phyloP scores from a whole-genome alignment of 2,888 invertebrate species.

The Oeneis ivallda region DNA sequence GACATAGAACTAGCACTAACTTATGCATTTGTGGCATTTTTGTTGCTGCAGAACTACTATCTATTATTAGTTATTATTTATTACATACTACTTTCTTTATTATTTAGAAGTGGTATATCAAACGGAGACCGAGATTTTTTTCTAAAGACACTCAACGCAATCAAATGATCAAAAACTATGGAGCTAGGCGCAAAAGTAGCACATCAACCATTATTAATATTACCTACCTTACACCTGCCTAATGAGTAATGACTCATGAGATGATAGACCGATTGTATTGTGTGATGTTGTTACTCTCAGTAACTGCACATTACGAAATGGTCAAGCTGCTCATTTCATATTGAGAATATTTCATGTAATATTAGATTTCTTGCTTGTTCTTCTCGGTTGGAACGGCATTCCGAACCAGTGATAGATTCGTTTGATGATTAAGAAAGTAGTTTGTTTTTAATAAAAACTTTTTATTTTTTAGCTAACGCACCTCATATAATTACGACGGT shows the following conservation, averaged over 20 bases:
- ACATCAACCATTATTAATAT: background rate
- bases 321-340: background rate
- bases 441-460: too few species aligned
- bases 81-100: background rate
- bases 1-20: too few species aligned
- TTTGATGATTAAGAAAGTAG: too few species aligned
- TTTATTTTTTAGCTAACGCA: too few species aligned
- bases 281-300: slow-evolving; percentile 1
- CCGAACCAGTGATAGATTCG: too few species aligned
- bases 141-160: too few species aligned
- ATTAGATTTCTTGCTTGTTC: background rate
- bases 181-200: background rate
- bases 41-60: too few species aligned
- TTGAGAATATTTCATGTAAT: background rate
- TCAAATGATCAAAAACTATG: background rate
- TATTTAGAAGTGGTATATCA: background rate
- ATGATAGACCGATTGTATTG: slow-evolving; percentile 1
- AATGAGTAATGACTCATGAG: background rate
- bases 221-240: slow-evolving; percentile 3
- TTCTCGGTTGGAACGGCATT: background rate
- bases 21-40: too few species aligned
- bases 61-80: too few species aligned
- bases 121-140: background rate
- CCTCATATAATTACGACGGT: too few species aligned
- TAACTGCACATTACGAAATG: background rate